These are phyloP conservation scores for Xestia xanthographa DNA, from an alignment of 2,888 invertebrate species.

Conservation along the genomic window DNA sequence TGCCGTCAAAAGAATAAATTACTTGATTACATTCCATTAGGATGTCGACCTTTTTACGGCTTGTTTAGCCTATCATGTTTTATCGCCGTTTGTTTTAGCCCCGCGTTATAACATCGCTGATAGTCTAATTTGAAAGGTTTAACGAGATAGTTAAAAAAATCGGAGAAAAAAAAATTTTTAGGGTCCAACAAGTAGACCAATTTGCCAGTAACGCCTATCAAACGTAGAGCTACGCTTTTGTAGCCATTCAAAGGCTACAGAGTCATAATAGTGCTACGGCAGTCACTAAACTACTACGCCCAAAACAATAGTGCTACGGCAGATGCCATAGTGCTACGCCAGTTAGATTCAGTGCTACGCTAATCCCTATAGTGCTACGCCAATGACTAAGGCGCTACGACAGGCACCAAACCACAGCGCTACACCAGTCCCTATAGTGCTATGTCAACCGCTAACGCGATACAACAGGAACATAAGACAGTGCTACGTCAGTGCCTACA, in stretches of 20 bases:
- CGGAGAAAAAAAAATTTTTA: background rate
- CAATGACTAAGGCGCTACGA: too few species aligned
- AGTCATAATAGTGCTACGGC: background rate
- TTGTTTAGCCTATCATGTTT: conserved; percentile 66
- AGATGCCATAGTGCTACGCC: background rate
- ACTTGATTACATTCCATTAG: conserved; percentile 68
- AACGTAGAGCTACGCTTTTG: conserved; percentile 1
- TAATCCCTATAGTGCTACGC: too few species aligned
- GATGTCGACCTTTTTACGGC: conserved; percentile 63
- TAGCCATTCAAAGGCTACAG: background rate
- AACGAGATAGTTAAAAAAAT: conserved; percentile 28
- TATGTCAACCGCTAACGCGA: too few species aligned
- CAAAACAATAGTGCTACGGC: background rate
- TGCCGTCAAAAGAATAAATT: conserved; percentile 63
- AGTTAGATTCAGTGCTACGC: too few species aligned
- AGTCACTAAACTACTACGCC: background rate
- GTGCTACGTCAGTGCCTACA: too few species aligned
- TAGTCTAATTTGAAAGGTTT: conserved; percentile 57
- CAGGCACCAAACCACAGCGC: too few species aligned
- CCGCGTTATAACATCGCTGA: conserved; percentile 41
- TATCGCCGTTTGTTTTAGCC: conserved; percentile 59
- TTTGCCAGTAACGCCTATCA: background rate
- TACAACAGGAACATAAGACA: too few species aligned
- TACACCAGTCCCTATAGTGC: too few species aligned
- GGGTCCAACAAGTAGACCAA: background rate